A percentile compares a stretch with the other conserved stretches of the same genome.
Conservation (phyloP, 2,797 vertebrate genomes). For the Lemur catta region DNA sequence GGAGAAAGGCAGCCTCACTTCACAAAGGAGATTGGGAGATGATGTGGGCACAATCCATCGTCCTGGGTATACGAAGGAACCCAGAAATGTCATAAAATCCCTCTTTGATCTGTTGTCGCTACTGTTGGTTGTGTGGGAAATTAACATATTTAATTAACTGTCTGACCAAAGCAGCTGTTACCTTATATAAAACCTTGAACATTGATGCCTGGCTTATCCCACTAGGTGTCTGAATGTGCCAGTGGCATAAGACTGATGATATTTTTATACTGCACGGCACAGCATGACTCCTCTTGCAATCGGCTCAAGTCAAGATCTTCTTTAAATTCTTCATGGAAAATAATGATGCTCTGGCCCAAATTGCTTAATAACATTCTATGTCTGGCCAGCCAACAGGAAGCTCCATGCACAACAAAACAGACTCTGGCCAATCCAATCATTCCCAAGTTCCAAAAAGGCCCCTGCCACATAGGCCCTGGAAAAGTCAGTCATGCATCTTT, state of each 20-base stretch:
- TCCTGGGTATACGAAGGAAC: constrained; percentile 82
- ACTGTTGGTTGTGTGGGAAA: constrained; percentile 86
- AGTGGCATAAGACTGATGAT: constrained; percentile 84
- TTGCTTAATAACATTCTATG: constrained; percentile 77
- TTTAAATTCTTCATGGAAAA: constrained; percentile 84
- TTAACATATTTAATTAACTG: constrained; percentile 90
- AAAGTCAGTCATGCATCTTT: constrained; percentile 66
- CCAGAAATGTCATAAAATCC: constrained; percentile 88
- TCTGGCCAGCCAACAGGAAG: constrained; percentile 76
- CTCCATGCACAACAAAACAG: constrained; percentile 56
- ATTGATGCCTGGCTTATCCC: constrained; percentile 79
- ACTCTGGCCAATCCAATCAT: constrained; percentile 69
- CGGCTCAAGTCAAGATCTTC: constrained; percentile 84
- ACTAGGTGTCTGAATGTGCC: constrained; percentile 83
- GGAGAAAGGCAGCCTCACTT: constrained; percentile 61
- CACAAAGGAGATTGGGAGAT: constrained; percentile 73
- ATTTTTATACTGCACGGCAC: constrained; percentile 80
- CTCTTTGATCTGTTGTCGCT: constrained; percentile 85
- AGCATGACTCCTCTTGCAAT: constrained; percentile 81
- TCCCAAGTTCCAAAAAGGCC: constrained; percentile 64
- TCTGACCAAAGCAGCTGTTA: constrained; percentile 90
- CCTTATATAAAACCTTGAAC: constrained; percentile 87
- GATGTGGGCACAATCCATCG: constrained; percentile 74
- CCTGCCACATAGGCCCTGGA: constrained; percentile 58
- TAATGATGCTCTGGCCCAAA: constrained; percentile 73